Evolutionary conservation across 1,140 invertebrate genomes (phyloP).

Genomic region (Drepana arcuata): DNA sequence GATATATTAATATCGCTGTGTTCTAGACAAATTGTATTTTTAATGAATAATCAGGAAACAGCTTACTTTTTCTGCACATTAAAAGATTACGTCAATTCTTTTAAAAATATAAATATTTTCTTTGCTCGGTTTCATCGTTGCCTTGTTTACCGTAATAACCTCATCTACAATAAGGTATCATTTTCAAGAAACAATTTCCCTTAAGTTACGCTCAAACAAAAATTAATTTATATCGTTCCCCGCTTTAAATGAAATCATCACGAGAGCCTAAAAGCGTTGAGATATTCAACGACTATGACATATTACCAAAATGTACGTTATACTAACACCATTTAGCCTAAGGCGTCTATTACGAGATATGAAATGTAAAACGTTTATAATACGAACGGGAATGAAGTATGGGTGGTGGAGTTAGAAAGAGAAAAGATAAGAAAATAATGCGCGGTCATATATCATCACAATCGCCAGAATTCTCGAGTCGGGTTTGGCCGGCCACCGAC

Average conservation of each 20-base stretch:
- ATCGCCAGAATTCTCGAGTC: constrained; percentile 52
- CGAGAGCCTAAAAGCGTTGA: constrained; percentile 13
- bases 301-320: constrained; percentile 41
- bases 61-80: constrained; percentile 12
- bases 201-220: constrained; percentile 37
- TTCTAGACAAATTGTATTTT: too few species aligned
- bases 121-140: constrained; percentile 14
- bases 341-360: constrained; percentile 50
- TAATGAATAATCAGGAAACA: too few species aligned
- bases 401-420: constrained; percentile 54
- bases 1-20: too few species aligned
- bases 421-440: constrained; percentile 67
- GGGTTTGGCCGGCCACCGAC: constrained; percentile 35
- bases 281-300: constrained; percentile 29
- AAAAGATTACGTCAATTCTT: constrained; percentile 23
- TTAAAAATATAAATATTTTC: constrained; percentile 36
- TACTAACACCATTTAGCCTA: constrained; percentile 32
- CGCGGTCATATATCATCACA: constrained; percentile 62
- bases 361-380: constrained; percentile 64
- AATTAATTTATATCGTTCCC: constrained; percentile 32
- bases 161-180: constrained; percentile 39
- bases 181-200: constrained; percentile 54
- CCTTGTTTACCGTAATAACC: constrained; percentile 39
- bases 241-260: constrained; percentile 32
- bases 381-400: constrained; percentile 59